Base-by-base conservation (phyloP, 2,888 invertebrate species). In the Lasioglossum marginatum region DNA sequence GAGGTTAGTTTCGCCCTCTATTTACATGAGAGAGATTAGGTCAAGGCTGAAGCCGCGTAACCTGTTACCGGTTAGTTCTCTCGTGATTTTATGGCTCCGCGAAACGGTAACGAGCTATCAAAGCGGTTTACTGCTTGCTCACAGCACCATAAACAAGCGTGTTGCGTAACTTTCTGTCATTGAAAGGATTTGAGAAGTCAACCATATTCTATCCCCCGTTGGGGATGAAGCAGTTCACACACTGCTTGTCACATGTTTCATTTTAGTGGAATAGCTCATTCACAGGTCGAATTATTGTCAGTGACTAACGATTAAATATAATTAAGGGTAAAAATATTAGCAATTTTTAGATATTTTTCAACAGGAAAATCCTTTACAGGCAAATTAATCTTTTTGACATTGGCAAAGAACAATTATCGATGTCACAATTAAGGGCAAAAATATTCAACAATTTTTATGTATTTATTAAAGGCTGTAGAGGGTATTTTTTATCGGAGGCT, bases 31-130 rank as follows among this genome's bases (percentile, higher is more conserved):
- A 37, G 68, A 23, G 37, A 34, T 31, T 10, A 0, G 68, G 68
- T 68, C 68, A 68, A 68, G 68, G 68, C 37, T 68, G 37, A 19
- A 68, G 14, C 63, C 34, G 37, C 68, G 23, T 34, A 23, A 68
- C 68, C 37, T 19, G 23, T 37, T 34, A 68, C 68, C 8, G 37
- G 68, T 68, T 16, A 37, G 68, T 34, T 19, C 37, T 6, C 23
- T 14, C 68, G 31, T 68, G 23, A 37, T 68, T 68, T 68, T 37
- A 68, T 68, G 37, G 68, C 19, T 34, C 68, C 23, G 68, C 23
- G 68, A 34, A 68, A 68, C 68, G 37, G 19, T 68, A 37, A 37
- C 34, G 23, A 12, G 34, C 23, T 34, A 23, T 68, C 68, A 68
- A 68, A 37, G 37, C 23, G 37, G 19, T 68, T 68, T 34, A 37